Evolutionary conservation across 1,140 invertebrate genomes (phyloP).

Genomic region (Leptinotarsa lineolata): DNA sequence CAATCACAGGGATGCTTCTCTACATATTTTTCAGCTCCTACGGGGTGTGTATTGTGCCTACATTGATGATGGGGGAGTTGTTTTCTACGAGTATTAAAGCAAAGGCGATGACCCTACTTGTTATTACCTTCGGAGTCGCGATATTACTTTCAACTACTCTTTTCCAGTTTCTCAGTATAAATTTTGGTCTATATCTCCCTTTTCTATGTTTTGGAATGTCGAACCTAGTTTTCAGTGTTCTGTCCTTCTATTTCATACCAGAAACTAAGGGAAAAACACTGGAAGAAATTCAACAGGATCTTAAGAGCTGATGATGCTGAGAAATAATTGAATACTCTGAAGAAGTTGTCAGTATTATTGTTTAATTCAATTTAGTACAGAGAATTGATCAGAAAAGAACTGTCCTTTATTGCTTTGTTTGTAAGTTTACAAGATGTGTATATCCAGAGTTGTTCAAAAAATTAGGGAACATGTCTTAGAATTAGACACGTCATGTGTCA

Average conservation of each 20-base stretch:
- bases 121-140: conserved; percentile 34
- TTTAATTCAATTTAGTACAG: no score
- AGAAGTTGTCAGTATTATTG: no score
- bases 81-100: conserved; percentile 48
- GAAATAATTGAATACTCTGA: no score
- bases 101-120: conserved; percentile 40
- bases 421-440: no score
- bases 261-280: conserved; percentile 76
- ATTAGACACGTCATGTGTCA: no score
- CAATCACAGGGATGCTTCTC: conserved; percentile 40
- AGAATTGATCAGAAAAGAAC: no score
- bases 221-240: conserved; percentile 72
- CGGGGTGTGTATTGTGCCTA: conserved; percentile 44
- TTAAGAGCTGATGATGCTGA: conserved; percentile 46
- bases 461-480: no score
- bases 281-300: conserved; percentile 66
- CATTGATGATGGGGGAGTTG: conserved; percentile 47
- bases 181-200: conserved; percentile 70
- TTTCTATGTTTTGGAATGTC: conserved; percentile 83
- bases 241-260: conserved; percentile 81
- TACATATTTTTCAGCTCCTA: conserved; percentile 43
- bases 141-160: conserved; percentile 55
- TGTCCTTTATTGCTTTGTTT: no score
- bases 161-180: conserved; percentile 42
- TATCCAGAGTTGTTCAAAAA: no score